Conservation (phyloP, 1,140 invertebrate genomes). For the Apis laboriosa region DNA sequence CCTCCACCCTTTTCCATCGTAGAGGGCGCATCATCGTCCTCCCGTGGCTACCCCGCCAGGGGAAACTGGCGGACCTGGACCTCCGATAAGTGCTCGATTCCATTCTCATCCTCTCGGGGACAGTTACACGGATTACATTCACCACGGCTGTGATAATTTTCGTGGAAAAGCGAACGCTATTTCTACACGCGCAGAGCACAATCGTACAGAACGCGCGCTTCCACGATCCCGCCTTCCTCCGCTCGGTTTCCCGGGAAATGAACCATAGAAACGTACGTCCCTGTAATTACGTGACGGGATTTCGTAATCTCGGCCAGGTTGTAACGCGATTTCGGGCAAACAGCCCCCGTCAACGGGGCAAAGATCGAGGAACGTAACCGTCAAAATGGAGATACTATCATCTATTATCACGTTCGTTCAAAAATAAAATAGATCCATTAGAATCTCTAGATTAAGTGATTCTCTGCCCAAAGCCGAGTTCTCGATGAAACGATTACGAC, state of each 20-base stretch:
- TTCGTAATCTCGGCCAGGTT: constrained; percentile 26
- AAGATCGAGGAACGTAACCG: neutral
- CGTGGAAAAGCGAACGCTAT: constrained; percentile 64
- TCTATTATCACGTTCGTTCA: too few relatives aligned
- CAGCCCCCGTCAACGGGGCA: neutral
- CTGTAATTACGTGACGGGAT: constrained; percentile 32
- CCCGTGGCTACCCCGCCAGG: constrained; percentile 25
- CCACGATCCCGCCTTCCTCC: too few relatives aligned
- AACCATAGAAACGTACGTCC: constrained; percentile 40
- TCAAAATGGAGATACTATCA: too few relatives aligned
- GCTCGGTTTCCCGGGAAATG: constrained; percentile 44
- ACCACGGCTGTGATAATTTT: constrained; percentile 69
- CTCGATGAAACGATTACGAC: neutral
- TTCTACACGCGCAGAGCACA: too few relatives aligned
- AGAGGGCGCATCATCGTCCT: constrained; percentile 24
- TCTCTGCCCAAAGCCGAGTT: neutral
- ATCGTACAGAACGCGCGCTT: too few relatives aligned
- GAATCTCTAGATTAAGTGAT: too few relatives aligned
- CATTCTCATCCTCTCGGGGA: constrained; percentile 70
- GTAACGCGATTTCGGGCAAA: constrained; percentile 17
- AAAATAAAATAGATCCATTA: too few relatives aligned
- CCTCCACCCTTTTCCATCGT: neutral
- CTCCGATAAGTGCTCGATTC: constrained; percentile 70
- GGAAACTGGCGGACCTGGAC: constrained; percentile 42
- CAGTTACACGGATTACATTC: constrained; percentile 73